These are phyloP conservation scores for Larimichthys polyactis DNA, from an alignment of 2,113 vertebrate genomes.

Conservation along the genomic window DNA sequence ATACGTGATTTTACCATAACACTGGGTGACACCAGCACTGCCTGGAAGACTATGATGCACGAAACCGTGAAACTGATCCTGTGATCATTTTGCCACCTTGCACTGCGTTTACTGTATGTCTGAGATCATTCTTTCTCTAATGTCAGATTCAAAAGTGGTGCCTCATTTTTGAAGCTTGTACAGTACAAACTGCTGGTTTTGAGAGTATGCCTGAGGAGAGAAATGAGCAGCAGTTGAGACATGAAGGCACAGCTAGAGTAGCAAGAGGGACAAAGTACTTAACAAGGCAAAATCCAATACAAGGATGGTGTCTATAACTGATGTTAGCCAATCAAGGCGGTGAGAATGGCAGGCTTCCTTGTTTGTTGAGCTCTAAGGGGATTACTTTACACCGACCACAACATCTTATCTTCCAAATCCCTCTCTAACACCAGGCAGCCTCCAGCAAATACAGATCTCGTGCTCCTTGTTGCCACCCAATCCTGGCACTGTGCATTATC, in stretches of 20 bases:
- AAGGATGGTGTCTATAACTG: slow-evolving; percentile 44
- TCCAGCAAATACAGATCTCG: slow-evolving; percentile 64
- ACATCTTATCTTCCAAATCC: slow-evolving; percentile 70
- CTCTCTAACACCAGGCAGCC: slow-evolving; percentile 56
- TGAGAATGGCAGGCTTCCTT: slow-evolving; percentile 59
- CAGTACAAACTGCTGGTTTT: background rate
- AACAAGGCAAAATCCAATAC: slow-evolving; percentile 60
- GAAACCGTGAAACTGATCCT: slow-evolving; percentile 50
- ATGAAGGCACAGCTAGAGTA: slow-evolving; percentile 2
- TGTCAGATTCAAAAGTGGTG: slow-evolving; percentile 15
- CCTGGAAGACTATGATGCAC: slow-evolving; percentile 61
- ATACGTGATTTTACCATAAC: slow-evolving; percentile 34
- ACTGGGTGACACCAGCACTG: slow-evolving; percentile 37
- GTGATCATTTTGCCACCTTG: slow-evolving; percentile 30
- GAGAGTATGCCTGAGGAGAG: background rate
- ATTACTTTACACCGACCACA: slow-evolving; percentile 69
- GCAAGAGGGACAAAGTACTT: slow-evolving; percentile 36
- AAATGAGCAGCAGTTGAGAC: slow-evolving; percentile 2
- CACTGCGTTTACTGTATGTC: slow-evolving; percentile 39
- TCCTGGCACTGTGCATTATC: slow-evolving; percentile 33
- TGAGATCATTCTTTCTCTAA: slow-evolving; percentile 30
- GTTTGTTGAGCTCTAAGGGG: slow-evolving; percentile 73
- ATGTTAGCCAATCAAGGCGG: slow-evolving; percentile 59
- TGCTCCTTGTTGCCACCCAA: slow-evolving; percentile 55
- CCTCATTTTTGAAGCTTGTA: slow-evolving; percentile 5